A percentile compares a stretch with the other conserved stretches of the same genome.
Conservation (phyloP, 2,113 vertebrate species). For the Tapirus terrestris region DNA sequence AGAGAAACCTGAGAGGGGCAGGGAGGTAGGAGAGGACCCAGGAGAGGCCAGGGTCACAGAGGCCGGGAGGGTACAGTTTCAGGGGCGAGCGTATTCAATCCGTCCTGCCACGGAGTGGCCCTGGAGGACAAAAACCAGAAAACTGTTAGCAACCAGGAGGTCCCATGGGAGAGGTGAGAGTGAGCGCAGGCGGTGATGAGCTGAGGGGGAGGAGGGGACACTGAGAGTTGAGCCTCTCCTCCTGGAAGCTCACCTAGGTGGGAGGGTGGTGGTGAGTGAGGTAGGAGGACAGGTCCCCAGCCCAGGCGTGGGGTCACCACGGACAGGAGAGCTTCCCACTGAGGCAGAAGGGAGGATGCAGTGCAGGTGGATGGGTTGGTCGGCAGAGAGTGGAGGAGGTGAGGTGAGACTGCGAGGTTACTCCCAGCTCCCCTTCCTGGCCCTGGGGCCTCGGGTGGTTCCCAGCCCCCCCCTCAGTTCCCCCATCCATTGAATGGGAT, state of each 20-base stretch:
- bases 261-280: not conserved
- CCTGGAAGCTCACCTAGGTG: not conserved
- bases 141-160: not conserved
- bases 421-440: not conserved
- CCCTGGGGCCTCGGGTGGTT: not conserved
- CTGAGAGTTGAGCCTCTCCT: accelerated
- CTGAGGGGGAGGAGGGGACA: no score
- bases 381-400: no score
- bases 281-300: not conserved
- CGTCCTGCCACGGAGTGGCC: not conserved
- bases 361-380: no score
- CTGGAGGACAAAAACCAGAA: not conserved
- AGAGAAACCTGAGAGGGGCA: not conserved
- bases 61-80: no score
- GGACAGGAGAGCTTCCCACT: not conserved
- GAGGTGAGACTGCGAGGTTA: not conserved
- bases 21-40: not conserved
- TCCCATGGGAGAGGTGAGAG: accelerated
- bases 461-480: not conserved
- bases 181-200: not conserved
- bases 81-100: accelerated
- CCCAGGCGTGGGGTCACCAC: not conserved
- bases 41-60: no score
- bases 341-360: not conserved
- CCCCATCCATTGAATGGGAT: no score